A percentile compares a stretch with the other conserved stretches of the same genome.
Evolutionary conservation across 2,888 invertebrate species (phyloP).

Genomic region (Cantharis lateralis): DNA sequence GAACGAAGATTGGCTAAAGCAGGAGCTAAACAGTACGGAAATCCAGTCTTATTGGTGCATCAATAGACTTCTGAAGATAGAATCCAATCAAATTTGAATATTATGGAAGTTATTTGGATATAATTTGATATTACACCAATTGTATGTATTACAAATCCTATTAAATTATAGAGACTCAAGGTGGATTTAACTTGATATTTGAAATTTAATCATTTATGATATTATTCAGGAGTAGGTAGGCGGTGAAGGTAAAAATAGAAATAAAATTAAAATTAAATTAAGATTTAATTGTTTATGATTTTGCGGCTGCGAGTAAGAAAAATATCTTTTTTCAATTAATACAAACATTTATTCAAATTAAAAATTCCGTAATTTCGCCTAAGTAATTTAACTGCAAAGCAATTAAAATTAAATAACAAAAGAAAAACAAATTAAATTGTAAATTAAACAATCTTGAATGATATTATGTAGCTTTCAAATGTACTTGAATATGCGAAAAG

Average conservation of each 20-base stretch:
- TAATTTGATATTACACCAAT: too few species aligned
- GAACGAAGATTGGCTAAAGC: too few species aligned
- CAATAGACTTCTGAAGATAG: too few species aligned
- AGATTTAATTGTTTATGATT: neutral
- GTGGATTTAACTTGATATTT: neutral
- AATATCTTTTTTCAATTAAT: neutral
- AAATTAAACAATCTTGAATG: neutral
- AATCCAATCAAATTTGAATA: too few species aligned
- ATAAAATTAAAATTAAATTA: neutral
- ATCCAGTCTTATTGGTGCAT: too few species aligned
- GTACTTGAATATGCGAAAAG: constrained; percentile 23
- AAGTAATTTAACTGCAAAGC: neutral
- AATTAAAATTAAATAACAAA: neutral
- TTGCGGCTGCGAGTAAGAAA: neutral
- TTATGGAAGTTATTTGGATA: too few species aligned
- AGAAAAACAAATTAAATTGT: constrained; percentile 5
- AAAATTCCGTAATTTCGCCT: neutral
- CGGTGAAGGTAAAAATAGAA: neutral
- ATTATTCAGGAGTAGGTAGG: neutral
- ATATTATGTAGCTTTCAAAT: constrained; percentile 7
- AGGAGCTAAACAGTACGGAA: too few species aligned
- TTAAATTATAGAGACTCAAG: too few species aligned
- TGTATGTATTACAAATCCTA: too few species aligned
- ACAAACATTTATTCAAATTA: neutral
- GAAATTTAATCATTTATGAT: neutral